Evolutionary conservation across 1,140 invertebrate species (phyloP), one percentile per base, ranked within the genome.

Genomic region (Nephotettix cincticeps): DNA sequence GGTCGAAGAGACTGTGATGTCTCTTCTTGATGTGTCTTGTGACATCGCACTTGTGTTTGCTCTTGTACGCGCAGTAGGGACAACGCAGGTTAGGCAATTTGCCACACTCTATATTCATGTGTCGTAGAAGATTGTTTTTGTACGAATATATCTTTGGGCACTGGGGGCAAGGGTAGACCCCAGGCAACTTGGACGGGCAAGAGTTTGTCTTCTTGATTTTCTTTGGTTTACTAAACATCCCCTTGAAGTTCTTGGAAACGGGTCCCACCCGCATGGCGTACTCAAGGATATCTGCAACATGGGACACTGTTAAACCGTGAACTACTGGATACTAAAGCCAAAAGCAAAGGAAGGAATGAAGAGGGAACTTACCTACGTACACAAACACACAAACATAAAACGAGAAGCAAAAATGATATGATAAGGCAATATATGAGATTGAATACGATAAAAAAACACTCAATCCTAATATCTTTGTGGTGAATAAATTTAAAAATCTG

Each of bases 1-100:
- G 67, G 23, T 47, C 43, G 21, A 58, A 58, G 1, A 67, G 27
- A 17, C 90, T 89, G 79, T 91, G 90, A 81, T 93, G 91, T 90
- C 92, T 92, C n/a, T 91, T 86, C 78, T 92, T 90, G 89, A 93
- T 92, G 79, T 93, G 91, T 67, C 91, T 87, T 40, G 89, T 90
- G 77, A 93, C 92, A 81, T 92, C 90, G 88, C 91, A 91, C 83
- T 91, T 91, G 77, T 91, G 90, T 77, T 92, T 92, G 73, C 89
- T 90, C 69, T 88, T 86, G 80, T 92, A 91, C 1, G 90, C 87
- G 79, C 90, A 92, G 79, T 90, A 90, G 11, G 89, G 89, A 80
- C 90, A 92, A 23, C 43, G 43, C 30, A 64, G 71, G 14, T 63
- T 66, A 1, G 70, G 73, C 68, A 72, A 68, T 47, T 89, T 88